These are phyloP conservation scores for Colinus virginianus DNA, from an alignment of 2,113 vertebrate species.

Conservation along the genomic window DNA sequence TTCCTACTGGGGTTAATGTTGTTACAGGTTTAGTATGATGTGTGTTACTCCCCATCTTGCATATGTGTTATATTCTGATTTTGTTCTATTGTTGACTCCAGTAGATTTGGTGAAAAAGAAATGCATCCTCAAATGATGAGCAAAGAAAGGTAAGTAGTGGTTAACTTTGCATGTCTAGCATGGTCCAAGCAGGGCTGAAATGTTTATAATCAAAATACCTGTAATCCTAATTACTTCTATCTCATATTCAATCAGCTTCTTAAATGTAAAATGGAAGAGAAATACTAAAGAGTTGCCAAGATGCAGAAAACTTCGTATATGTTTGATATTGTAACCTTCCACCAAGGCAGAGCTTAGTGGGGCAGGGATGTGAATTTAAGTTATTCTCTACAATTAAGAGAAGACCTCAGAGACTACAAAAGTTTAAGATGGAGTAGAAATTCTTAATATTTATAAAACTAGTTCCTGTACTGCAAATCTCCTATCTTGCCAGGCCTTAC, in stretches of 20 bases:
- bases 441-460: neutral
- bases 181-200: neutral
- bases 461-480: neutral
- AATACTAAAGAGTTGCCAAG: neutral
- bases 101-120: neutral
- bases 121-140: neutral
- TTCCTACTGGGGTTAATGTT: neutral
- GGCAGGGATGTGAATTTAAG: neutral
- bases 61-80: neutral
- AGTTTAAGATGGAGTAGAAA: neutral
- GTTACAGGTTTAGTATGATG: rapidly evolving
- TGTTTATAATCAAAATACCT: neutral
- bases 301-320: neutral
- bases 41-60: neutral
- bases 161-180: neutral
- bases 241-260: rapidly evolving
- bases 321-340: rapidly evolving
- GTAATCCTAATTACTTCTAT: neutral
- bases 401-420: neutral
- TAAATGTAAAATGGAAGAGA: neutral
- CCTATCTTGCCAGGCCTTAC: neutral
- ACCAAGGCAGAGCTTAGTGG: neutral
- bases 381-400: neutral
- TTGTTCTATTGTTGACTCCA: neutral
- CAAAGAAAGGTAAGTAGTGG: neutral